Conservation (phyloP, 1,140 invertebrate genomes). For the Brachionus plicatilis region DNA sequence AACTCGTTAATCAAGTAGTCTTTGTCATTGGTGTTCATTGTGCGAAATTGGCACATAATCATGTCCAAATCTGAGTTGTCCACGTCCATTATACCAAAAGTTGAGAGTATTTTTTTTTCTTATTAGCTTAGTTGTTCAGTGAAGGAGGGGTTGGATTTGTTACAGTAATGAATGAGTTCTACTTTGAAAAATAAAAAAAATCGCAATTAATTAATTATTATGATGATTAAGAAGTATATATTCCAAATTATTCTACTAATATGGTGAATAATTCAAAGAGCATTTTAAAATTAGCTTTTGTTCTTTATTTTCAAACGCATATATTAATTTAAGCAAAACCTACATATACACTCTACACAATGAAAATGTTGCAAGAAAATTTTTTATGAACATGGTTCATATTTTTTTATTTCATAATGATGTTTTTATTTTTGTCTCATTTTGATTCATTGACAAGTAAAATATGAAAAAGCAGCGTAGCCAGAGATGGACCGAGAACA, state of each 20-base stretch:
- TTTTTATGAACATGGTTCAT: too few relatives aligned
- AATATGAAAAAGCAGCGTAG: too few relatives aligned
- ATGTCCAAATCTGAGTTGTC: constrained; percentile 38
- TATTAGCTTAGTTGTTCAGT: not conserved
- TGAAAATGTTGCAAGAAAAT: not conserved
- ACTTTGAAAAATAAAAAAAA: not conserved
- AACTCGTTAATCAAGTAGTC: constrained; percentile 34
- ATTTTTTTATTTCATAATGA: too few relatives aligned
- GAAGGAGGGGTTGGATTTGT: not conserved
- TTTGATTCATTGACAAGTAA: too few relatives aligned
- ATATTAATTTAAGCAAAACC: not conserved
- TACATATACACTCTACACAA: not conserved
- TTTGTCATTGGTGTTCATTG: constrained; percentile 36
- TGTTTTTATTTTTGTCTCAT: too few relatives aligned
- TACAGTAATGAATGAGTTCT: not conserved
- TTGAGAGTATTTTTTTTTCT: not conserved
- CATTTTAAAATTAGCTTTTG: not conserved
- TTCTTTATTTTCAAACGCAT: not conserved
- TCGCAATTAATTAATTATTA: constrained; percentile 36
- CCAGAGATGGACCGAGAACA: too few relatives aligned
- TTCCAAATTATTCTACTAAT: not conserved
- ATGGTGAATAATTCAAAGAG: not conserved
- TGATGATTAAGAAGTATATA: constrained; percentile 10
- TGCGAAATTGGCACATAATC: constrained; percentile 24
- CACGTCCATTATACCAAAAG: constrained; percentile 4